Evolutionary conservation across 2,797 vertebrate species (phyloP), one percentile per base, ranked within the genome.

Genomic region (Diglossa cyanea): DNA sequence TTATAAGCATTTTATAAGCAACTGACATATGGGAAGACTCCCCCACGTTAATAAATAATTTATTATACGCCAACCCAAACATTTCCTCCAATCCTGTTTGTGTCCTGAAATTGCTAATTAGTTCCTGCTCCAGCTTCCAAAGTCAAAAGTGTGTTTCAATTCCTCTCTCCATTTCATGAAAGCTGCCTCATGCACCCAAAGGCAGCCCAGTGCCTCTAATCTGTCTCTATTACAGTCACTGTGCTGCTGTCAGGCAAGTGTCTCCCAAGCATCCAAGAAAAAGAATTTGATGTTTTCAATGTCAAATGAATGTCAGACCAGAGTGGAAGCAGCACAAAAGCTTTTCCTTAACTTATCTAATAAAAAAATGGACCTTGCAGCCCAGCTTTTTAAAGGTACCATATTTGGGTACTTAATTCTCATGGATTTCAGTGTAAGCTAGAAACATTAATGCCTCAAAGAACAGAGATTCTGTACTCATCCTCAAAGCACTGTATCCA

Each of bases 21-120:
- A 91, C 45, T 71, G 47, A 89, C 90, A 82, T 87, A 93, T 68
- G 81, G 94, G 47, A 89, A 87, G 61, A 67, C 61, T 94, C 65
- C 45, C 72, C 70, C 74, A n/a, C 1, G 7, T 95, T 86, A 94
- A 80, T 92, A 76, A 88, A 92, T 90, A 91, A 87, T 93, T 94
- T 88, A 94, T 54, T 85, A 53, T 18, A 88, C 0, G 19, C 72
- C 70, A 88, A 84, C 53, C 72, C 65, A 94, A 93, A 89, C 50
- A 84, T 67, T 82, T 91, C 48, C 75, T 91, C 31, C 85, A 73
- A 68, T 66, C 74, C 85, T 91, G 57, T 92, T 67, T 96, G 60
- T 93, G 83, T 82, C 93, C 81, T 78, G 70, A 92, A 91, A 92
- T 71, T 71, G 89, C 93, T 94, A 95, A 97, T 97, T 93, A 96